Evolutionary conservation across 2,797 vertebrate genomes (phyloP), one percentile per base, ranked within the genome.

Genomic region (Calcarius lapponicus): DNA sequence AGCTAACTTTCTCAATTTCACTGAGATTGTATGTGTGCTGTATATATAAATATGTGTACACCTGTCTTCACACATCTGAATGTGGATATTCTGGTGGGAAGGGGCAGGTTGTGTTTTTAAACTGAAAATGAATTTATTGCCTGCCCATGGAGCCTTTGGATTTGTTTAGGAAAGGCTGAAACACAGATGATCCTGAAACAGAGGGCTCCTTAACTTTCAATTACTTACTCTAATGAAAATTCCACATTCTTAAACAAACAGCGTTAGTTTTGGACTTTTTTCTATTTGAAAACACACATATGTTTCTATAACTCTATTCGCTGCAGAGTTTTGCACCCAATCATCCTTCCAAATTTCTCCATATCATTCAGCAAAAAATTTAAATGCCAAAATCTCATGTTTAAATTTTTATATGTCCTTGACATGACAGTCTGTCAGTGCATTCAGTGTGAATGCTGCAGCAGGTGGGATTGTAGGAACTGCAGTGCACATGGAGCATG

Each of bases 401-500:
- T 65, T 43, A 73, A 38, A 40, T 53, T 67, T 91, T 42, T 9
- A 5, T 17, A 4, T 45, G 8, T 51, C 13, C 13, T 81, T 81
- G 43, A 4, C 28, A 42, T 40, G 5, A 2, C 22, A 40, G n/a
- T 74, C 58, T 47, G 40, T 64, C 19, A 31, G 21, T 7, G 10
- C 29, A 17, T 85, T 85, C 58, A 48, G 1, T 16, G 16, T 61
- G n/a, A 66, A 43, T 51, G 48, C 48, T 54, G 8, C 31, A 51
- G 58, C 18, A 86, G n/a, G 24, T 53, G 21, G 14, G 17, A 42
- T 72, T 90, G 48, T 61, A 54, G 47, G 62, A 67, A 7, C 15
- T 22, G 17, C 22, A 47, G 14, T 34, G 24, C 25, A 6, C 1
- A 0, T 43, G 43, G n/a, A 72, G 18, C 2, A 0, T 42, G 17